phyloP scores from a whole-genome alignment of 2,888 invertebrate species.

The Clanis bilineata region DNA sequence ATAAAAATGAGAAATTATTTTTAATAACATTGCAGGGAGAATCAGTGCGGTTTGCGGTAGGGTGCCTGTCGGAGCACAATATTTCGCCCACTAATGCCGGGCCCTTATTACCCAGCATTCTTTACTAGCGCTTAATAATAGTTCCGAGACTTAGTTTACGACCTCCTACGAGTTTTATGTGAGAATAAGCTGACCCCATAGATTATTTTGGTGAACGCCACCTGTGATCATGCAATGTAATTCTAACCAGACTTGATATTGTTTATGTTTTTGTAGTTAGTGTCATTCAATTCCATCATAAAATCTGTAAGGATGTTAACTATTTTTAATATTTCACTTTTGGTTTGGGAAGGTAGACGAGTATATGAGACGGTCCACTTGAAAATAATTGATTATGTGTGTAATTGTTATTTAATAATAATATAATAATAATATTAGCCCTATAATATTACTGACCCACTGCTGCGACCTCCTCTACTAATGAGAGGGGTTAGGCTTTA shows the following conservation, averaged over 20 bases:
- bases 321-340: too few species aligned
- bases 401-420: too few species aligned
- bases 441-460: too few species aligned
- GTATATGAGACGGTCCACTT: too few species aligned
- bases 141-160: conserved; percentile 69
- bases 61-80: conserved; percentile 62
- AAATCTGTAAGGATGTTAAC: too few species aligned
- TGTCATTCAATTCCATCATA: background rate
- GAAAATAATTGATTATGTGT: too few species aligned
- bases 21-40: conserved; percentile 69
- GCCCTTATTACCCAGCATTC: conserved; percentile 70
- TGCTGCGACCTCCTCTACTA: too few species aligned
- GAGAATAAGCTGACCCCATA: conserved; percentile 44
- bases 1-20: conserved; percentile 83
- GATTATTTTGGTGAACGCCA: background rate
- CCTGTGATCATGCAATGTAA: background rate
- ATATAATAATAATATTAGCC: too few species aligned
- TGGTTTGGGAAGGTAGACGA: too few species aligned
- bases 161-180: conserved; percentile 58
- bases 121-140: conserved; percentile 65
- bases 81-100: conserved; percentile 59
- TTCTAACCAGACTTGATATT: background rate
- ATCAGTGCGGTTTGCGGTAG: conserved; percentile 36
- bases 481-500: too few species aligned
- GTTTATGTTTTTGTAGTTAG: background rate